These are phyloP conservation scores for Acanthochromis polyacanthus DNA, from an alignment of 2,113 vertebrate genomes.

Conservation along the genomic window DNA sequence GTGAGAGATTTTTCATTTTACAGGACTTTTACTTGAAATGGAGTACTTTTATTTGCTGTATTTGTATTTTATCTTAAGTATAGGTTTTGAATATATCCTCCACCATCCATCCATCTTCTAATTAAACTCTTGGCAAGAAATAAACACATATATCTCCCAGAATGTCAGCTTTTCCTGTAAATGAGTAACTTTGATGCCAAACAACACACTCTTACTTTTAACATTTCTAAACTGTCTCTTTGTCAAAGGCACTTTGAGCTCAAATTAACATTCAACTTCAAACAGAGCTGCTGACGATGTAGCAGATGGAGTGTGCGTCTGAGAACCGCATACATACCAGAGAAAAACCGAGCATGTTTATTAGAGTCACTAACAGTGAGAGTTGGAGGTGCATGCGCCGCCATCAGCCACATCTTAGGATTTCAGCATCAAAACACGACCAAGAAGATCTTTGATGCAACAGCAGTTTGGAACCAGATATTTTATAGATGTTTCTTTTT, in stretches of 20 bases:
- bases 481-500: slow-evolving; percentile 44
- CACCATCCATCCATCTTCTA: slow-evolving; percentile 1
- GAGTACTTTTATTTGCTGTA: no score
- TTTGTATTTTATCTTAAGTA: no score
- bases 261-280: slow-evolving; percentile 47
- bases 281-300: slow-evolving; percentile 47
- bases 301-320: slow-evolving; percentile 59
- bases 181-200: slow-evolving; percentile 1
- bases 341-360: slow-evolving; percentile 63
- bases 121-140: neutral
- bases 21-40: no score
- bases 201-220: slow-evolving; percentile 15
- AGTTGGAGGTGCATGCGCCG: slow-evolving; percentile 59
- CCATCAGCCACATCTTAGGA: slow-evolving; percentile 72
- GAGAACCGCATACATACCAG: slow-evolving; percentile 63
- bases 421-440: slow-evolving; percentile 49
- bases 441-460: slow-evolving; percentile 66
- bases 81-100: no score
- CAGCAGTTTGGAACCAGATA: slow-evolving; percentile 43
- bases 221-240: neutral
- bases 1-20: no score
- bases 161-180: neutral
- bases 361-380: slow-evolving; percentile 69
- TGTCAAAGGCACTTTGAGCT: slow-evolving; percentile 14
- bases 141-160: neutral